A percentile compares a stretch with the other conserved stretches of the same genome.
These are phyloP conservation scores for Phaetusa simplex DNA, from an alignment of 2,113 vertebrate genomes.

Conservation along the genomic window DNA sequence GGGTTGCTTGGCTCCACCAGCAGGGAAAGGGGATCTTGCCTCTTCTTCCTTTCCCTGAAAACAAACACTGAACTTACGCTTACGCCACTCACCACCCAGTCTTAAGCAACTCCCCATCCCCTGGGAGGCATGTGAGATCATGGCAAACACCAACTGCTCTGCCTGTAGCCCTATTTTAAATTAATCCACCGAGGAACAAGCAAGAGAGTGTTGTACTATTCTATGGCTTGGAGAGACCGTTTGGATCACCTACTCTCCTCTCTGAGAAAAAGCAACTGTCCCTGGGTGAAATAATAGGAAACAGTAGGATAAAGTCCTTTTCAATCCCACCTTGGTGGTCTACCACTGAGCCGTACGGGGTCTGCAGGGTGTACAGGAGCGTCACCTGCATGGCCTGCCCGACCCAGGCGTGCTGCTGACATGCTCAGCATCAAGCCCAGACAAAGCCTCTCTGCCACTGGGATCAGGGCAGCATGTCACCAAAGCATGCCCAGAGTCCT, in stretches of 20 bases:
- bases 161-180: not conserved
- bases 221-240: not conserved
- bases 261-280: not conserved
- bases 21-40: not conserved
- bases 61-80: not conserved
- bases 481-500: not conserved
- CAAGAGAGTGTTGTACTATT: not conserved
- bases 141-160: not conserved
- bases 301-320: not conserved
- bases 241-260: not conserved
- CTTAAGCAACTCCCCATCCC: not conserved
- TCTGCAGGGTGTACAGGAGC: not conserved
- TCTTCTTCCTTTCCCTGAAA: not conserved
- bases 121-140: not conserved
- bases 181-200: not conserved
- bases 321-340: not conserved
- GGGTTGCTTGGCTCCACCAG: not conserved
- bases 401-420: rapidly evolving
- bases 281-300: not conserved
- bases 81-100: not conserved
- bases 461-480: not conserved
- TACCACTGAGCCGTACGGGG: rapidly evolving
- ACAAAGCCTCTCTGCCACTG: not conserved
- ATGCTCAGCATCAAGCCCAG: not conserved
- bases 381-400: not conserved